phyloP scores from a whole-genome alignment of 2,797 vertebrate species.

The Gallinago solitaria region DNA sequence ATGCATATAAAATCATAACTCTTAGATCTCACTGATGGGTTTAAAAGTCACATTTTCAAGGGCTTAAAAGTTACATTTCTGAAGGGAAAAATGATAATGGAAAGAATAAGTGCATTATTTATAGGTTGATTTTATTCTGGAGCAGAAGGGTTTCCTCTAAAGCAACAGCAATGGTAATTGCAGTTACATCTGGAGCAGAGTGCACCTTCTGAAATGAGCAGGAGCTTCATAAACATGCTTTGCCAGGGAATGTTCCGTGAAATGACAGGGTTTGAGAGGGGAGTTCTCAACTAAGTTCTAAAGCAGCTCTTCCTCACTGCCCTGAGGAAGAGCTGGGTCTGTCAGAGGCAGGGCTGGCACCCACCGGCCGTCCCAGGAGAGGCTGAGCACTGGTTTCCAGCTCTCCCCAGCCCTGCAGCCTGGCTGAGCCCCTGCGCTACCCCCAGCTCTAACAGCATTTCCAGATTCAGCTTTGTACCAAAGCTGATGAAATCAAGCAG shows the following conservation, averaged over 20 bases:
- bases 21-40: neutral
- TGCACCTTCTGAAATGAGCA: neutral
- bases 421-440: neutral
- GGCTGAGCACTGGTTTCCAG: fast-evolving
- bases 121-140: neutral
- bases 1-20: neutral
- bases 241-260: neutral
- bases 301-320: neutral
- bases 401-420: neutral
- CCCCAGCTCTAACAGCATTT: neutral
- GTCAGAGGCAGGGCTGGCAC: neutral
- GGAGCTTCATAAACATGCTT: neutral
- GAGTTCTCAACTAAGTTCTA: neutral
- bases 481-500: neutral
- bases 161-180: neutral
- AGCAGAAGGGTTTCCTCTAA: neutral
- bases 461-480: neutral
- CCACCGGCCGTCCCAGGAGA: neutral
- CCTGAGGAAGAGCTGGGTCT: neutral
- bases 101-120: neutral
- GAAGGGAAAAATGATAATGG: neutral
- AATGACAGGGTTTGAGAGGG: fast-evolving
- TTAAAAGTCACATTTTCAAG: neutral
- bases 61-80: neutral
- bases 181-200: neutral